Percentiles rank a stretch among this genome's conserved stretches.
phyloP scores from a whole-genome alignment of 1,140 invertebrate species.

The Brachionus manjavacas region DNA sequence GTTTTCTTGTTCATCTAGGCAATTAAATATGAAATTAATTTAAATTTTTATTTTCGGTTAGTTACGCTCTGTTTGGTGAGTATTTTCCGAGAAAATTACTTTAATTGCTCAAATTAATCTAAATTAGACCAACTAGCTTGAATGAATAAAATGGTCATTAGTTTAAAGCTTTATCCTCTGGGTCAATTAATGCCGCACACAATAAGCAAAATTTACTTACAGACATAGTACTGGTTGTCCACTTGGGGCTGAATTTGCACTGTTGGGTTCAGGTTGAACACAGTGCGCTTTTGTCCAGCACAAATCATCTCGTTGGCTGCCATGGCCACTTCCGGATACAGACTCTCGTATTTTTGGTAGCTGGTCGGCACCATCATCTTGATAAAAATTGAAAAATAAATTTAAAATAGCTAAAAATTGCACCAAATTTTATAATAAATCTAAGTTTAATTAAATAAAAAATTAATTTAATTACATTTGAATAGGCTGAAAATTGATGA shows the following conservation, averaged over 20 bases:
- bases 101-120: neutral
- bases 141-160: neutral
- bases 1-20: neutral
- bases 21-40: neutral
- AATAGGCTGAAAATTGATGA: slow-evolving; percentile 22
- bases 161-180: neutral
- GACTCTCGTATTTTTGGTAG: slow-evolving; percentile 5
- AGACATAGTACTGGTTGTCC: slow-evolving; percentile 3
- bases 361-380: slow-evolving; percentile 1
- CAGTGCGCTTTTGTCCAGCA: neutral
- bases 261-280: neutral
- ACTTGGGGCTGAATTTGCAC: neutral
- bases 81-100: neutral
- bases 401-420: neutral
- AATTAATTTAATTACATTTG: slow-evolving; percentile 3
- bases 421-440: neutral
- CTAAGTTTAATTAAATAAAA: neutral
- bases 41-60: neutral
- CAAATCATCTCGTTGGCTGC: neutral
- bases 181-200: neutral
- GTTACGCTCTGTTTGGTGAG: neutral
- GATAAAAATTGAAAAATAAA: neutral
- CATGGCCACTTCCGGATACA: neutral
- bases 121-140: neutral
- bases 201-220: neutral